These are phyloP conservation scores for Triplophysa tibetana DNA, from an alignment of 2,113 vertebrate genomes.

Conservation along the genomic window DNA sequence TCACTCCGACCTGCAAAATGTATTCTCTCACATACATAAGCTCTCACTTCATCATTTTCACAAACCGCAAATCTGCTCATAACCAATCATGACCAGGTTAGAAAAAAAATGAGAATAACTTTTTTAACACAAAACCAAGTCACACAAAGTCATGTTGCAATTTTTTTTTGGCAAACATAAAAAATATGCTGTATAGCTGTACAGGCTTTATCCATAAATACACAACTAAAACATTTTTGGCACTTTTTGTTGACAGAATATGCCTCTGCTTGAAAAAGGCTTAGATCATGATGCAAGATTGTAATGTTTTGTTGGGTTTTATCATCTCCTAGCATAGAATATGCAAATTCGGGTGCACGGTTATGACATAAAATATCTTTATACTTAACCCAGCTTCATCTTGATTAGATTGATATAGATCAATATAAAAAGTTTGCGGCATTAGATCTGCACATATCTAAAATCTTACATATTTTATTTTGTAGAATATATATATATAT, in stretches of 20 bases:
- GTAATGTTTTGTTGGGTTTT: neutral
- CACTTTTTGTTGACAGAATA: slow-evolving; percentile 2
- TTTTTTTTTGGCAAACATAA: neutral
- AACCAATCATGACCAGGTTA: neutral
- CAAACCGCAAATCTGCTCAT: neutral
- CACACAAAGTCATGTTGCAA: neutral
- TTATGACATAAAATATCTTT: too few species aligned
- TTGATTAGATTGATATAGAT: neutral
- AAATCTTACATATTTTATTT: too few species aligned
- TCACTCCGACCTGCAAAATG: neutral
- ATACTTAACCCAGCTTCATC: too few species aligned
- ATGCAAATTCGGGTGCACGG: too few species aligned
- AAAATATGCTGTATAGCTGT: neutral
- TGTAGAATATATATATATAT: too few species aligned
- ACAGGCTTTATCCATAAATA: neutral
- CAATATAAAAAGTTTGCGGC: neutral
- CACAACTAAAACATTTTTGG: neutral
- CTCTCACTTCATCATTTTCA: neutral
- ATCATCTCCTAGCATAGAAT: neutral
- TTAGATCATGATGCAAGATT: neutral
- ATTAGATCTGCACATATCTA: too few species aligned
- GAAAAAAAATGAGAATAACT: neutral
- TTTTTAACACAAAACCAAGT: neutral
- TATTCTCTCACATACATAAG: neutral
- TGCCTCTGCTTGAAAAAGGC: neutral